Evolutionary conservation across 2,113 vertebrate genomes (phyloP).

Genomic region (Anarrhichthys ocellatus): DNA sequence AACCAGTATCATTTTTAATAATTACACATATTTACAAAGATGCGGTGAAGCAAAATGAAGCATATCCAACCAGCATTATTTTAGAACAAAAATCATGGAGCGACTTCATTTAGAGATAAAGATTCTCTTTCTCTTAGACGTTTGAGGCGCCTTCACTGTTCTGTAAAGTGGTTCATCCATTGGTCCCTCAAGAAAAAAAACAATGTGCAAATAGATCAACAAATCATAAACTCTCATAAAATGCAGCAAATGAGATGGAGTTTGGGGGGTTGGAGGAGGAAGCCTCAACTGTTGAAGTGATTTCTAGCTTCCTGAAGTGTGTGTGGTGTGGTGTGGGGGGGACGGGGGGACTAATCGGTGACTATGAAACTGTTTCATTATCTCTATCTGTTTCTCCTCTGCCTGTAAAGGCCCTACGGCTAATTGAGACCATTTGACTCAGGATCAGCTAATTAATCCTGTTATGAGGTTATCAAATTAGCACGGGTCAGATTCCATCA

Average conservation of each 20-base stretch:
- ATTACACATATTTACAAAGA: conserved; percentile 84
- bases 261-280: conserved; percentile 6
- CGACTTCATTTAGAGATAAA: conserved; percentile 26
- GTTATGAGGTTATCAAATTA: conserved; percentile 72
- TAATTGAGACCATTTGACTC: conserved; percentile 75
- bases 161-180: conserved; percentile 33
- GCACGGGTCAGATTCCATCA: conserved; percentile 73
- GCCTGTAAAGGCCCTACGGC: conserved; percentile 55
- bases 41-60: conserved; percentile 69
- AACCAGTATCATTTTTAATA: conserved; percentile 80
- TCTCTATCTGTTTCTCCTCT: conserved; percentile 45
- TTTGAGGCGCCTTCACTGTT: conserved; percentile 22
- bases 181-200: conserved; percentile 62
- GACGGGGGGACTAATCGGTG: conserved; percentile 47
- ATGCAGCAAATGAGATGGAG: conserved; percentile 16
- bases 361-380: conserved; percentile 44
- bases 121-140: neutral
- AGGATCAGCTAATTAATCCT: conserved; percentile 77
- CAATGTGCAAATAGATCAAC: conserved; percentile 19
- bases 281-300: conserved; percentile 22
- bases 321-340: conserved; percentile 19
- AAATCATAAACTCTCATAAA: conserved; percentile 2
- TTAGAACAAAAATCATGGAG: conserved; percentile 43
- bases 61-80: conserved; percentile 53
- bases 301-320: conserved; percentile 37